Evolutionary conservation across 2,797 vertebrate species (phyloP), one percentile per base, ranked within the genome.

Genomic region (Chaenodraco wilsoni): DNA sequence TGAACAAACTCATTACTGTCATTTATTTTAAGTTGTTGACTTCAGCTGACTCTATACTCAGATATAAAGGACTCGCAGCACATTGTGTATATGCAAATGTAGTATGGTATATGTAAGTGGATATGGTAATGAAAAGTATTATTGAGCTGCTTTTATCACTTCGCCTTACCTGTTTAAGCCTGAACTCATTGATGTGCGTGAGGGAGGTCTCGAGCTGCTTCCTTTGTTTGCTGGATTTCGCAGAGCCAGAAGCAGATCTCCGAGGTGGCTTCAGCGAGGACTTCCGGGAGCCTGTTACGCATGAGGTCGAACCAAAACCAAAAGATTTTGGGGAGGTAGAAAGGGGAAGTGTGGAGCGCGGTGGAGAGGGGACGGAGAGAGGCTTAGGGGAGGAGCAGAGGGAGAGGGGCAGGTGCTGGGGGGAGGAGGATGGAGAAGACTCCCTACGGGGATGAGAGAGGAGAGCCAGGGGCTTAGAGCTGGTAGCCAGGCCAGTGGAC

Each of bases 181-280:
- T 95, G 88, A 95, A 94, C 94, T 98, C 96, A 69, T 93, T 96
- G 94, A 96, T 95, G 93, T 97, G 95, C 66, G 94, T 92, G 78
- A 95, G 86, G 64, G 96, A 92, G 86, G 96, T 96, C 92, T 99
- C 97, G 92, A 97, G 95, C 95, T 95, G 95, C 95, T 97, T 97
- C 95, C 96, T 96, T 92, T 37, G 33, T 37, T 94, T 97, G 92
- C 94, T 96, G 95, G 95, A 90, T 93, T 96, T 97, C 76, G 85
- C 77, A 45, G 83, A 33, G 69, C 89, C 90, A 57, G 85, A 57
- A 65, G 77, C 77, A 48, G 80, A 21, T 16, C 88, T 87, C 83
- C 88, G 90, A 52, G 82, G 74, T 15, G 82, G 75, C 74, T 91
- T 93, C 75, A 79, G 83, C 2, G 82, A 76, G 52, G 88, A 78